A percentile compares a stretch with the other conserved stretches of the same genome.
Conservation (phyloP, 2,113 vertebrate genomes). For the Cebus imitator region DNA sequence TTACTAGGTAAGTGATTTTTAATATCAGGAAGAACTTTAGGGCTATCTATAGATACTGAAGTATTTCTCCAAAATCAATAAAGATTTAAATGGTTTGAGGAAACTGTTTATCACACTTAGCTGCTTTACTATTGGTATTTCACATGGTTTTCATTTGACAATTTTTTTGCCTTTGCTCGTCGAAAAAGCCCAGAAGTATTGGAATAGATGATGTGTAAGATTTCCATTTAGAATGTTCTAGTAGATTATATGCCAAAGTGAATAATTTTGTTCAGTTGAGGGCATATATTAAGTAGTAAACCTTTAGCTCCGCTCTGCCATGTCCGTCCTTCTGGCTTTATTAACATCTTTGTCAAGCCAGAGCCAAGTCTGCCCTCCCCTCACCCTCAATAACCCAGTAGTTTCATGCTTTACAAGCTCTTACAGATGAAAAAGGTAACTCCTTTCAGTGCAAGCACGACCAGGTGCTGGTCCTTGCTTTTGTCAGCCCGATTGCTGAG, state of each 20-base stretch:
- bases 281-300: constrained; percentile 31
- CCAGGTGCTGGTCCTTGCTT: neutral
- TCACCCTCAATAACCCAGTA: neutral
- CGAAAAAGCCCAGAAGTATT: constrained; percentile 10
- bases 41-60: constrained; percentile 7
- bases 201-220: constrained; percentile 6
- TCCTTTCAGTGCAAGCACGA: neutral
- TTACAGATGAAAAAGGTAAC: constrained; percentile 10
- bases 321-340: neutral
- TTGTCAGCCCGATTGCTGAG: neutral
- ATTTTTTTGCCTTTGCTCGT: constrained; percentile 37
- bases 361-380: constrained; percentile 37
- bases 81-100: neutral
- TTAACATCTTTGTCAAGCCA: neutral
- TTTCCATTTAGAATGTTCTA: constrained; percentile 21
- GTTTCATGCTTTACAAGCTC: neutral
- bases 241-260: constrained; percentile 35
- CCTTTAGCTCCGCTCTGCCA: neutral
- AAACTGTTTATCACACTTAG: constrained; percentile 35
- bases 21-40: neutral
- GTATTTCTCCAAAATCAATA: neutral
- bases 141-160: constrained; percentile 54
- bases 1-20: neutral
- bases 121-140: constrained; percentile 30
- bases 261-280: neutral